Evolutionary conservation across 2,888 invertebrate genomes (phyloP).

Genomic region (Chloroclysta siterata): DNA sequence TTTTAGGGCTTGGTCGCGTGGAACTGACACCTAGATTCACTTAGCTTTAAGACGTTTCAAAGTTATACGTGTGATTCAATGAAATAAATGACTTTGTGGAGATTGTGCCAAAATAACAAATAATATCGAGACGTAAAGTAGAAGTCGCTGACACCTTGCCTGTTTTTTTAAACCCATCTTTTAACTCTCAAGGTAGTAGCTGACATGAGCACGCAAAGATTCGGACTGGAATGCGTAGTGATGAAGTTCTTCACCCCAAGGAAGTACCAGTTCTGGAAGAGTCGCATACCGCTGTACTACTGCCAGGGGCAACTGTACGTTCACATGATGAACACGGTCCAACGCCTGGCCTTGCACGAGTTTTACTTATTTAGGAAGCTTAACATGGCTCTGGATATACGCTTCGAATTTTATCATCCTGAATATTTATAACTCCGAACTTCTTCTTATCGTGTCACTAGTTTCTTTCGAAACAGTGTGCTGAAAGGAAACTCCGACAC

Average conservation of each 20-base stretch:
- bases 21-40: no score
- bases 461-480: no score
- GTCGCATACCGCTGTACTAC: slow-evolving; percentile 65
- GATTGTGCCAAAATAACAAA: no score
- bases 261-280: slow-evolving; percentile 51
- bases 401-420: slow-evolving; percentile 65
- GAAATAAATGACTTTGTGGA: no score
- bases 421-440: background rate
- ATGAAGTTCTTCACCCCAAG: slow-evolving; percentile 56
- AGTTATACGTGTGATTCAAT: no score
- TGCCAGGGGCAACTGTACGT: slow-evolving; percentile 59
- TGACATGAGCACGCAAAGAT: slow-evolving; percentile 48
- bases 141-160: no score
- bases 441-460: background rate
- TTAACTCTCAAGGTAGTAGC: slow-evolving; percentile 54
- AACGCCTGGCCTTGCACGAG: slow-evolving; percentile 62
- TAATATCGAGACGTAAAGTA: no score
- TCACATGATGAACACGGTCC: slow-evolving; percentile 52
- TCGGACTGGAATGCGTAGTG: slow-evolving; percentile 56
- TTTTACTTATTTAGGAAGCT: slow-evolving; percentile 53
- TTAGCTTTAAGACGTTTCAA: no score
- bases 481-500: no score
- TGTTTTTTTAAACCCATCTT: background rate
- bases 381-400: slow-evolving; percentile 52
- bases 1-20: no score